phyloP scores from a whole-genome alignment of 2,888 invertebrate genomes.

The Xanthia togata region DNA sequence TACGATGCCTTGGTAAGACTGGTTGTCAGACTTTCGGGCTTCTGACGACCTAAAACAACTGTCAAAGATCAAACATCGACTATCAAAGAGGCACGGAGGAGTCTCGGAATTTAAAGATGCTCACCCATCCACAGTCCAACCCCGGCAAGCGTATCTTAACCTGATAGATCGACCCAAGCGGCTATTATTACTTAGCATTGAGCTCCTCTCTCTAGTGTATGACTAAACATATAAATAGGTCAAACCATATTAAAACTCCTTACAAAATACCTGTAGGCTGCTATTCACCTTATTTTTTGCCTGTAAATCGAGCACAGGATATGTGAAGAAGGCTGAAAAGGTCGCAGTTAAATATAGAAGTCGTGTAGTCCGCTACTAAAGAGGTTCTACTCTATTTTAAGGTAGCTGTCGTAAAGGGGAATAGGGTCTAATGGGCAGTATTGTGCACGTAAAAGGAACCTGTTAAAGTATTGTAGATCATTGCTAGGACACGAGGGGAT shows the following conservation, averaged over 20 bases:
- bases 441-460: not conserved
- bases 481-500: not conserved
- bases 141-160: not conserved
- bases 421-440: conserved; percentile 12
- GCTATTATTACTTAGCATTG: not conserved
- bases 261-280: not conserved
- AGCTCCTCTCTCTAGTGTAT: not conserved
- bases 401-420: conserved; percentile 15
- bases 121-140: not conserved
- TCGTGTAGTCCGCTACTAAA: conserved; percentile 9
- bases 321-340: conserved; percentile 8
- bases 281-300: conserved; percentile 6
- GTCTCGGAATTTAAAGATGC: not conserved
- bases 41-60: not conserved
- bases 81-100: no score
- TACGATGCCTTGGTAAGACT: not conserved
- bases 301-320: not conserved
- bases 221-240: conserved; percentile 7
- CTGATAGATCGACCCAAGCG: not conserved
- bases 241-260: conserved; percentile 1
- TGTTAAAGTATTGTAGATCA: conserved; percentile 17
- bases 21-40: not conserved
- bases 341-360: conserved; percentile 30
- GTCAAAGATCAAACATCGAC: no score
- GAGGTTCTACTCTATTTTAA: conserved; percentile 24